A percentile compares a stretch with the other conserved stretches of the same genome.
These are phyloP conservation scores for Agriopis aurantiaria DNA, from an alignment of 2,888 invertebrate genomes.

Conservation along the genomic window DNA sequence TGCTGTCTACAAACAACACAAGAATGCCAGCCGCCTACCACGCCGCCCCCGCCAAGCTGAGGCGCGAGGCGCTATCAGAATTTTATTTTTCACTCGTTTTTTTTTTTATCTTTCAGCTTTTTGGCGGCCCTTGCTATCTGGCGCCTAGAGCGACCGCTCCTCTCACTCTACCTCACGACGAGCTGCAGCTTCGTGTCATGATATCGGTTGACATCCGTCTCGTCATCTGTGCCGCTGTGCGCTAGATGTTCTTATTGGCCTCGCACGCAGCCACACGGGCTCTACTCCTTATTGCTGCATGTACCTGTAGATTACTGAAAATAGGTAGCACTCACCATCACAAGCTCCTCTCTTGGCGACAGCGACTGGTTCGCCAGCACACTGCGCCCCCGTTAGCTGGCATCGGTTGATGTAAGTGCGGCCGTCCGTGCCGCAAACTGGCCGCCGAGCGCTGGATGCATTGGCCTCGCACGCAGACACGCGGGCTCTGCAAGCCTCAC, in stretches of 20 bases:
- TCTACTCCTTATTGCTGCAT: too few species aligned
- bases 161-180: too few species aligned
- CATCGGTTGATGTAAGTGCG: conserved; percentile 94
- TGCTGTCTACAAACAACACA: too few species aligned
- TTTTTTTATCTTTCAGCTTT: neutral
- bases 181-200: neutral
- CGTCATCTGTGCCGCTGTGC: neutral
- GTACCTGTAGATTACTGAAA: neutral
- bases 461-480: conserved; percentile 77
- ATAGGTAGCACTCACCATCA: conserved; percentile 83
- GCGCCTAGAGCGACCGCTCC: too few species aligned
- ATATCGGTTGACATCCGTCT: neutral
- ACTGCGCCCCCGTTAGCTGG: conserved; percentile 91
- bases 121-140: neutral
- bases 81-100: too few species aligned
- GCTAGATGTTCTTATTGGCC: too few species aligned
- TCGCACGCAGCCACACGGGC: too few species aligned
- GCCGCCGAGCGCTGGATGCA: conserved; percentile 67
- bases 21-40: too few species aligned
- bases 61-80: too few species aligned
- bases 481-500: conserved; percentile 66
- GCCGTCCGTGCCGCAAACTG: conserved; percentile 93
- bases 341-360: conserved; percentile 92
- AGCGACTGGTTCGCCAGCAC: conserved; percentile 90
- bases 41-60: too few species aligned